These are phyloP conservation scores for Anguilla obscura DNA, from an alignment of 2,797 vertebrate species.

Conservation along the genomic window DNA sequence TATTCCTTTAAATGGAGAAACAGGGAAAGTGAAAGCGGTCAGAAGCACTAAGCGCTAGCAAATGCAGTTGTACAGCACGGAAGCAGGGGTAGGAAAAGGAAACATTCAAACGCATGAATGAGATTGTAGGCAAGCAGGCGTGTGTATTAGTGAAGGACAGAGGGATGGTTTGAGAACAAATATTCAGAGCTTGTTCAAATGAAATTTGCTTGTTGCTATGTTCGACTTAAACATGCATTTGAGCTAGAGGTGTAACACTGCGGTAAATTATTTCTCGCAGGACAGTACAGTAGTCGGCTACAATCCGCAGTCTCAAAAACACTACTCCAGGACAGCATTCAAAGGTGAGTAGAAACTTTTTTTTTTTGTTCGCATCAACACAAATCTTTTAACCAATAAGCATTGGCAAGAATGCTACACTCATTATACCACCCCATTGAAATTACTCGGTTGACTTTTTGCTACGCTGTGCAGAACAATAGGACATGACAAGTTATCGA, in stretches of 20 bases:
- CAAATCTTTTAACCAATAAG: background rate
- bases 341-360: constrained; percentile 34
- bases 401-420: background rate
- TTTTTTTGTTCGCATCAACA: background rate
- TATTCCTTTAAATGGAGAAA: background rate
- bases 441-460: background rate
- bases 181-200: background rate
- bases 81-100: constrained; percentile 48
- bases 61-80: constrained; percentile 12
- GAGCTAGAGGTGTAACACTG: background rate
- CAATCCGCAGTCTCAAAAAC: background rate
- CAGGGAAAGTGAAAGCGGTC: constrained; percentile 23
- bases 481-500: constrained; percentile 13
- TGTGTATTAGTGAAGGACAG: constrained; percentile 4
- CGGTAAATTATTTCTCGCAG: background rate
- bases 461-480: constrained; percentile 23
- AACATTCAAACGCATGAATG: constrained; percentile 45
- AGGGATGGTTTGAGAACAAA: background rate
- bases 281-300: background rate
- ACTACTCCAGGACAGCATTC: constrained; percentile 14
- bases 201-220: background rate
- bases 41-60: background rate
- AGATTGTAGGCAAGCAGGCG: background rate
- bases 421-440: background rate
- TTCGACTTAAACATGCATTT: constrained; percentile 2